Base-by-base conservation (phyloP, 1,140 invertebrate genomes). In the Drosophila hydei region DNA sequence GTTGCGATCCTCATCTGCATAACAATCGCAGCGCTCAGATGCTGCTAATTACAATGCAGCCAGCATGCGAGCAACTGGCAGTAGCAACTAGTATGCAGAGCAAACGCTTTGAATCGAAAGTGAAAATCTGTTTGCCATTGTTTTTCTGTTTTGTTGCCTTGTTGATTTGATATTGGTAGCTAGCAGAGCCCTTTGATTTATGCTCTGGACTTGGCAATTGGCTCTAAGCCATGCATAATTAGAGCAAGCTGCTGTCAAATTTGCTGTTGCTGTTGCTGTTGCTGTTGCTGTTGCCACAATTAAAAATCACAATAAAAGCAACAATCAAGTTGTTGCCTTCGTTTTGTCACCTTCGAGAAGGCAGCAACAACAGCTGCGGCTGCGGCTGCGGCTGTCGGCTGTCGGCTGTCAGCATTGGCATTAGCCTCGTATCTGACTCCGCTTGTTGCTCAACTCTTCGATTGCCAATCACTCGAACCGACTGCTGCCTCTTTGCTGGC, bases 281-380 rank as follows among this genome's bases (percentile, higher is more conserved):
- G 38, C 9, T 61, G 58, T 40, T 38, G 63, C 59, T 27, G 71
- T 42, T 75, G 25, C 52, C 42, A 64, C 43, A 23, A 69, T 42
- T 56, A 33, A 43, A 30, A 51, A 27, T 43, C 38, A 79, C 64
- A 45, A 47, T 68, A 21, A 65, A 64, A 68, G 1, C 38, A 42
- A 42, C n/a, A 42, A 14, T 42, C n/a, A 16, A 16, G 55, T 75
- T 56, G 69, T 75, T 76, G 70, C 16, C 71, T 69, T 69, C 59
- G 38, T 63, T 76, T 73, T 88, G 81, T 87, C 81, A 87, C 77
- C 83, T 87, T 87, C 81, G 81, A 87, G 81, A 88, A 87, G 81
- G 47, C 58, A 63, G 40, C 45, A 56, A 33, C 48, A 51, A 40
- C 36, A 56, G 62, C 54, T 50, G 9, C 16, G 36, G n/a, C 45